Percentiles rank a stretch among this genome's conserved stretches.
phyloP scores from a whole-genome alignment of 2,888 invertebrate genomes.

The Oxycera nigricornis region DNA sequence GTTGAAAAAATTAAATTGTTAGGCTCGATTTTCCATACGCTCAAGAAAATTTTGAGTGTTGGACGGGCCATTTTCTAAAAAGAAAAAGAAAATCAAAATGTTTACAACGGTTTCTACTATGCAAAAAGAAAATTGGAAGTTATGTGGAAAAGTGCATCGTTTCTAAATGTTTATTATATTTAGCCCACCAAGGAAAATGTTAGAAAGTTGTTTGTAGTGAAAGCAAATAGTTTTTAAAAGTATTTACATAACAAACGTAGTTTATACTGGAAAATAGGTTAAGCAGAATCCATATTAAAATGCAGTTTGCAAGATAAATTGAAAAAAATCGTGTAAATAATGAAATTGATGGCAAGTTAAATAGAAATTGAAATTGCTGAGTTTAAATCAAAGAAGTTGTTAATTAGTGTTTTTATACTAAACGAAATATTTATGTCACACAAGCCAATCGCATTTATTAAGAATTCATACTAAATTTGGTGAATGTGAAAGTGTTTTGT shows the following conservation, averaged over 20 bases:
- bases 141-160: not conserved
- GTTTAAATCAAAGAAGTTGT: not conserved
- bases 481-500: not conserved
- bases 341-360: not conserved
- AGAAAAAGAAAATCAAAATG: not conserved
- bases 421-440: not conserved
- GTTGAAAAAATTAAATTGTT: no score
- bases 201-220: conserved; percentile 30
- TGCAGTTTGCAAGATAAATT: not conserved
- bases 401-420: conserved; percentile 7
- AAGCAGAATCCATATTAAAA: not conserved
- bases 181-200: conserved; percentile 35
- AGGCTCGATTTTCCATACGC: no score
- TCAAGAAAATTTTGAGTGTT: no score
- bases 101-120: conserved; percentile 8
- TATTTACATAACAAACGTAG: conserved; percentile 7
- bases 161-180: conserved; percentile 33
- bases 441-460: not conserved
- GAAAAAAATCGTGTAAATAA: not conserved
- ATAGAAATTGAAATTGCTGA: not conserved
- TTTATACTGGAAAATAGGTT: not conserved
- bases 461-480: not conserved
- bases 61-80: no score
- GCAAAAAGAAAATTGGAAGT: not conserved
- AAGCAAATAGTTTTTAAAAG: conserved; percentile 6